Conservation (phyloP, 2,888 invertebrate genomes). For the Timema podura region DNA sequence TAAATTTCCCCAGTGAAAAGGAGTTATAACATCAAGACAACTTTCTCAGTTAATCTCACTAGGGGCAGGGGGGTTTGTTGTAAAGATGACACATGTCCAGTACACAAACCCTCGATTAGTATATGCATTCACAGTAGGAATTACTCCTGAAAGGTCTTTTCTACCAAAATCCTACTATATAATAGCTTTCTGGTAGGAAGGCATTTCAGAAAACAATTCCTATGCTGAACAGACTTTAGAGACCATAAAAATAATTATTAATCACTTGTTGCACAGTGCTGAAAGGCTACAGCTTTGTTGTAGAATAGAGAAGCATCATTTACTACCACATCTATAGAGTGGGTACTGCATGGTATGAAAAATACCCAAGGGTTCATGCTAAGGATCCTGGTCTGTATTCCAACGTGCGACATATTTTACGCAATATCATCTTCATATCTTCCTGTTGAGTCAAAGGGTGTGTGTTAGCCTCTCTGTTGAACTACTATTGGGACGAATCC, state of each 20-base stretch:
- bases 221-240: no score
- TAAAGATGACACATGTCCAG: no score
- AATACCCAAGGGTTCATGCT: constrained; percentile 2
- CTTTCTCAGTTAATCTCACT: not conserved
- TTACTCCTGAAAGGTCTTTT: no score
- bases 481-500: not conserved
- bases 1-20: not conserved
- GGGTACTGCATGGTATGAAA: not conserved
- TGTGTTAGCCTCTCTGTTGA: not conserved
- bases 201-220: no score
- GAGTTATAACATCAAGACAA: not conserved
- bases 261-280: not conserved
- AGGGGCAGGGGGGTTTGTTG: not conserved
- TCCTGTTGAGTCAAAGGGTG: not conserved
- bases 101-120: constrained; percentile 3
- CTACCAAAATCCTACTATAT: no score
- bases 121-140: no score
- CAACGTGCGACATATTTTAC: not conserved
- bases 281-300: constrained; percentile 2
- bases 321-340: constrained; percentile 1
- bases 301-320: constrained; percentile 1
- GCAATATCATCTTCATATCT: not conserved
- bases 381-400: constrained; percentile 3
- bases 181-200: no score
- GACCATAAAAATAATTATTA: not conserved